These are phyloP conservation scores for Ctenopoma multispine DNA, from an alignment of 2,797 vertebrate species.

Conservation along the genomic window DNA sequence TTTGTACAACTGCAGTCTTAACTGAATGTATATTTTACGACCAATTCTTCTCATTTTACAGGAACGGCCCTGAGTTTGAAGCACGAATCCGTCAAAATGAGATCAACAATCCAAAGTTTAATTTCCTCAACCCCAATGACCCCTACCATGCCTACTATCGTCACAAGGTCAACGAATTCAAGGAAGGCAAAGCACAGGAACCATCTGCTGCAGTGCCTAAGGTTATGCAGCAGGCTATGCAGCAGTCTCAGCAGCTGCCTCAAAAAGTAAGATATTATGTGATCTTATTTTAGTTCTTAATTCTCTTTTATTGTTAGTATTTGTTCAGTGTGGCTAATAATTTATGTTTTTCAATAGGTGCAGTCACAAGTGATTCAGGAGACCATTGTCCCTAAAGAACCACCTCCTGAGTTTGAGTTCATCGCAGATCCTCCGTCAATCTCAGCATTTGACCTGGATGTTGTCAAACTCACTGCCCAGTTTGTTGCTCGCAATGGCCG, in stretches of 20 bases:
- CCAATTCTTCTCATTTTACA: constrained; percentile 58
- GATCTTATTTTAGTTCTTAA: background rate
- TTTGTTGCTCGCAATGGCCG: constrained; percentile 97
- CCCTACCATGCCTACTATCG: constrained; percentile 99
- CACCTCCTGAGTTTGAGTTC: constrained; percentile 96
- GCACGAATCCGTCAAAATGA: constrained; percentile 98
- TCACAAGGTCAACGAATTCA: constrained; percentile 99
- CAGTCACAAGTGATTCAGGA: constrained; percentile 98
- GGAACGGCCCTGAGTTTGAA: constrained; percentile 99
- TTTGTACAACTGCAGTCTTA: background rate
- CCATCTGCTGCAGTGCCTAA: constrained; percentile 97
- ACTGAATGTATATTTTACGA: background rate
- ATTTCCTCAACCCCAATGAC: constrained; percentile 97
- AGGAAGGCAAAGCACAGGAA: constrained; percentile 97
- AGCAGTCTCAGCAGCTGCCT: constrained; percentile 92
- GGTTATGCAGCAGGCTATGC: constrained; percentile 93
- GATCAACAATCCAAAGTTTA: constrained; percentile 99
- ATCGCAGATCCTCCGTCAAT: constrained; percentile 98
- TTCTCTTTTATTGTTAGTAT: background rate
- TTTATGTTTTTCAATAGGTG: constrained; percentile 78
- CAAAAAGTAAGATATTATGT: constrained; percentile 87
- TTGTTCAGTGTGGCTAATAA: background rate
- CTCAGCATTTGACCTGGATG: constrained; percentile 96
- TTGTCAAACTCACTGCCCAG: constrained; percentile 97
- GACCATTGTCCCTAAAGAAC: constrained; percentile 94